Evolutionary conservation across 2,113 vertebrate genomes (phyloP), one percentile per base, ranked within the genome.

Genomic region (Echinops telfairi): DNA sequence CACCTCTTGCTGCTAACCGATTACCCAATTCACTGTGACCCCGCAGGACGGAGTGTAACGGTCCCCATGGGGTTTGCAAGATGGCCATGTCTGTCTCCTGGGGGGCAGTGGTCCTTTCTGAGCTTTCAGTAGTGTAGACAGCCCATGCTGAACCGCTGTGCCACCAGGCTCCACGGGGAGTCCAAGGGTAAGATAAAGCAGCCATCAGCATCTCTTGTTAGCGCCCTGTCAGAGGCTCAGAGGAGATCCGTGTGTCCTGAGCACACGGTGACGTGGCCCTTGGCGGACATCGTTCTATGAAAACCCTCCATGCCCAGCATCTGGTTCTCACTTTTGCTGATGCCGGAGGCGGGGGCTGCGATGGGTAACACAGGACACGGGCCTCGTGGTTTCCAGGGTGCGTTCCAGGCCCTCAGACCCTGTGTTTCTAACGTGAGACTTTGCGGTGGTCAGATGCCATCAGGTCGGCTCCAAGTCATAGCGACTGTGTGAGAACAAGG

Each of bases 261-360:
- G 57, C 57, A 19, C 57, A 58, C 11, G 19, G 57, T 58, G 57
- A 58, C 57, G 14, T 12, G 11, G 57, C 19, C 19, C 57, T 58
- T 10, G 19, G 57, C 57, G 57, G 57, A 58, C 14, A 10, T 58
- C 57, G 11, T 58, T 58, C 14, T 19, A 58, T 14, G 57, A 19
- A 58, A 3, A 19, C 57, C 12, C 12, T 19, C 40, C 57, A 16
- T 10, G 57, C 19, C 57, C 40, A 7, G 40, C 40, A 40, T 40
- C 88, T 85, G 87, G 91, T 96, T 97, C 96, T 96, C 97, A 94
- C 98, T 96, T 97, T 93, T 71, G 94, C 11, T 86, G 93, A 93
- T 68, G 88, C 96, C 96, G 93, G 70, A 93, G 83, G 40, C 40
- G 40, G 40, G 96, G 93, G 76, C 89, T 89, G 80, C 88, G 71